A percentile compares a stretch with the other conserved stretches of the same genome.
These are phyloP conservation scores for Microtus ochrogaster DNA, from an alignment of 2,113 vertebrate genomes.

Conservation along the genomic window DNA sequence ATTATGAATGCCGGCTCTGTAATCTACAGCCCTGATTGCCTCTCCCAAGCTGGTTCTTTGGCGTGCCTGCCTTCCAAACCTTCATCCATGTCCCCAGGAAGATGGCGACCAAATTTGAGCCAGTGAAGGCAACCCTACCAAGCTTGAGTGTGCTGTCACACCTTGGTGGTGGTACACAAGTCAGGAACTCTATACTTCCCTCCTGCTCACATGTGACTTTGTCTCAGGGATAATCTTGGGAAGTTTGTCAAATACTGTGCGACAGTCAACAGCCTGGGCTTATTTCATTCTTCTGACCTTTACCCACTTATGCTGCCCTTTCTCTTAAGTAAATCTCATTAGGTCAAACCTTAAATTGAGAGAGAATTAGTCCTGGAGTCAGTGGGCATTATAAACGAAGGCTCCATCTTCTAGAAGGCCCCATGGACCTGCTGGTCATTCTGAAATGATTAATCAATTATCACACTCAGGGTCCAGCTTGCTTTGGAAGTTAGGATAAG, in stretches of 20 bases:
- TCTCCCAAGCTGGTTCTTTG: background rate
- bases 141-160: too few species aligned
- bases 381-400: background rate
- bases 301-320: background rate
- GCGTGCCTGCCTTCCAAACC: background rate
- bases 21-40: background rate
- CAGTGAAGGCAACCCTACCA: background rate
- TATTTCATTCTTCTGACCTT: background rate
- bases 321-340: background rate
- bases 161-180: background rate
- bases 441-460: background rate
- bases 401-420: background rate
- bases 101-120: background rate
- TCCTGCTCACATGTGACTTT: background rate
- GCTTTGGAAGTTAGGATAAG: constrained; percentile 49
- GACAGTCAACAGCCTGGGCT: background rate
- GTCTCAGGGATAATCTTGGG: background rate
- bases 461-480: background rate
- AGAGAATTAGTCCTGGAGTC: background rate
- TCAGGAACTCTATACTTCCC: background rate
- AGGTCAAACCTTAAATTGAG: background rate
- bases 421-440: background rate
- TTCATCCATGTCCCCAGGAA: background rate
- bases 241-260: background rate
- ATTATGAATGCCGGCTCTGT: background rate